A percentile compares a stretch with the other conserved stretches of the same genome.
Conservation (phyloP, 1,140 invertebrate species). For the Scylla paramamosain region DNA sequence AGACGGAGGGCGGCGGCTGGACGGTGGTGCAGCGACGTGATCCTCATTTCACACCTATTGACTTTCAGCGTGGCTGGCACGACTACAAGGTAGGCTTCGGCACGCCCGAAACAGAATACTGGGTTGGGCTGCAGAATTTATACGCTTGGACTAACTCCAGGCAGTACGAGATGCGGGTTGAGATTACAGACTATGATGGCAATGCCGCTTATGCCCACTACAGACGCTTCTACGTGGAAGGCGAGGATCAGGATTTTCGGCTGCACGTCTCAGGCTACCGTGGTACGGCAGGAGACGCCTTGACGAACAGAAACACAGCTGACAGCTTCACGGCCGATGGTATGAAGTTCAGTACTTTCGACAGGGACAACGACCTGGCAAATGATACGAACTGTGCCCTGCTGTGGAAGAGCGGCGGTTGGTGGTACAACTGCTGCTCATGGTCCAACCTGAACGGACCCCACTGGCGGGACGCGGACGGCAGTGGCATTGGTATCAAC, state of each 20-base stretch:
- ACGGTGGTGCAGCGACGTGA: constrained; percentile 89
- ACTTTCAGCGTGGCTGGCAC: constrained; percentile 80
- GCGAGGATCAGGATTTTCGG: constrained; percentile 80
- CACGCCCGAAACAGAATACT: constrained; percentile 80
- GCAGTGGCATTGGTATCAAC: constrained; percentile 76
- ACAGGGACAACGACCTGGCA: constrained; percentile 81
- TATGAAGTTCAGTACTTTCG: constrained; percentile 81
- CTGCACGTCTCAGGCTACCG: constrained; percentile 81
- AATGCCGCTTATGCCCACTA: constrained; percentile 80
- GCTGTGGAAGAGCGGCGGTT: constrained; percentile 81
- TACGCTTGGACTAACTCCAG: constrained; percentile 80
- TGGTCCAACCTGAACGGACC: constrained; percentile 95
- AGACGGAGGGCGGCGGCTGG: constrained; percentile 85
- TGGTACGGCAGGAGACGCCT: constrained; percentile 81
- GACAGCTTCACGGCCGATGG: constrained; percentile 80
- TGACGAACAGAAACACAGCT: constrained; percentile 76
- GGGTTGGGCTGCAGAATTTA: constrained; percentile 82
- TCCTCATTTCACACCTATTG: constrained; percentile 83
- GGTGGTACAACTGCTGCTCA: constrained; percentile 89
- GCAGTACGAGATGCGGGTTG: constrained; percentile 80
- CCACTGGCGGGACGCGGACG: constrained; percentile 81
- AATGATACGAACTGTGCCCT: constrained; percentile 81
- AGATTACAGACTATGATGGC: constrained; percentile 80
- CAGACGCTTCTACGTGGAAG: constrained; percentile 79
- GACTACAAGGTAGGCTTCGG: constrained; percentile 82